Percentiles rank a stretch among this genome's conserved stretches.
These are phyloP conservation scores for Eupelmus urozonus DNA, from an alignment of 2,888 invertebrate species.

Conservation along the genomic window DNA sequence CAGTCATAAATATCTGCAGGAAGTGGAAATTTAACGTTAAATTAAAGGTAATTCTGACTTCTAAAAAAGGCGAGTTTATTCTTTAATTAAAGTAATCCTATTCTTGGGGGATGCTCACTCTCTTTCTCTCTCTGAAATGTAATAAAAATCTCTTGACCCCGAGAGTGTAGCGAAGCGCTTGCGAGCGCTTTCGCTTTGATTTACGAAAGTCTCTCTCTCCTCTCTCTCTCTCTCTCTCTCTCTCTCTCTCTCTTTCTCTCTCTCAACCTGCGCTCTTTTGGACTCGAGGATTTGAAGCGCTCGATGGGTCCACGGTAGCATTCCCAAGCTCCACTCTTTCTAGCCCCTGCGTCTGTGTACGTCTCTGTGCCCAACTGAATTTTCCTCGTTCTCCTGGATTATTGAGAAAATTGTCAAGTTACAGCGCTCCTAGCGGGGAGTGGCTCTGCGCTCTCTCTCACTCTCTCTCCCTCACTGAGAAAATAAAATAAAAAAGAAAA, in stretches of 20 bases:
- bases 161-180: conserved; percentile 48
- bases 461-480: too few relatives aligned
- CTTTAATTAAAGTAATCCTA: conserved; percentile 58
- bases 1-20: neutral
- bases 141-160: conserved; percentile 60
- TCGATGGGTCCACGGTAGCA: conserved; percentile 40
- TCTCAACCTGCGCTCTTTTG: conserved; percentile 43
- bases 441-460: neutral
- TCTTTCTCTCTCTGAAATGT: conserved; percentile 34
- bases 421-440: conserved; percentile 33
- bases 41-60: conserved; percentile 9
- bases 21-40: conserved; percentile 1
- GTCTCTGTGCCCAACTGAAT: conserved; percentile 55
- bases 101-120: conserved; percentile 35
- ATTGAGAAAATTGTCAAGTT: conserved; percentile 66
- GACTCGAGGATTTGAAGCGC: conserved; percentile 54
- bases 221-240: conserved; percentile 20
- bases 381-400: conserved; percentile 62
- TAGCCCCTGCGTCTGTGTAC: neutral
- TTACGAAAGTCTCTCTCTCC: conserved; percentile 43
- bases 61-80: conserved; percentile 25
- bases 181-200: conserved; percentile 54
- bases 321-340: conserved; percentile 33
- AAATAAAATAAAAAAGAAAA: conserved; percentile 39
- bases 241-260: conserved; percentile 5